Evolutionary conservation across 2,113 vertebrate genomes (phyloP).

Genomic region (Tursiops truncatus): DNA sequence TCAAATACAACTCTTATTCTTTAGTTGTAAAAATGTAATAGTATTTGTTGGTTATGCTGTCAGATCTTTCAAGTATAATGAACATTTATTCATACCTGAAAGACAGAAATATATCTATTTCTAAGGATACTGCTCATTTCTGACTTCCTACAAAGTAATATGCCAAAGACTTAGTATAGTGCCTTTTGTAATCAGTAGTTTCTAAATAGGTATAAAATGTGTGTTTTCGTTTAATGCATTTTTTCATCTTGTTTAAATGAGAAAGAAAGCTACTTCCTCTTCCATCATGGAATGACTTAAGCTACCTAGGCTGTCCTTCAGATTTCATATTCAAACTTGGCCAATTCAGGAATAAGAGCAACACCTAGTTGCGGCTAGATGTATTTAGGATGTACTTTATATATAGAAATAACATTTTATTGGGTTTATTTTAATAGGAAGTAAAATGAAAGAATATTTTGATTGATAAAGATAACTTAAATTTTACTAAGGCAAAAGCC

Average conservation of each 20-base stretch:
- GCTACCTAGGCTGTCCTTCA: not conserved
- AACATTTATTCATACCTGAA: constrained; percentile 8
- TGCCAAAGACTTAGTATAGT: not conserved
- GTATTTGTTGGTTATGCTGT: not conserved
- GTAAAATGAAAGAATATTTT: not conserved
- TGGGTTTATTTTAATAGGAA: constrained; percentile 19
- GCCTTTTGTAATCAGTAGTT: not conserved
- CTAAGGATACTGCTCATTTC: not conserved
- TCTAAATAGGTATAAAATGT: not conserved
- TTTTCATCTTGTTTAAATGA: not conserved
- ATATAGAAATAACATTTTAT: not conserved
- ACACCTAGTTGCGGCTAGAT: not conserved
- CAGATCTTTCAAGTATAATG: not conserved
- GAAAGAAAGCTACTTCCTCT: not conserved
- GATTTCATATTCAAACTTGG: constrained; percentile 15
- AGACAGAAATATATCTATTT: not conserved
- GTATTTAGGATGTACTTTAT: not conserved
- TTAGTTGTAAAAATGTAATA: not conserved
- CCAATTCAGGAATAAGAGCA: not conserved
- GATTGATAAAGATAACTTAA: not conserved
- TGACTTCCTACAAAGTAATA: constrained; percentile 28
- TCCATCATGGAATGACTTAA: not conserved
- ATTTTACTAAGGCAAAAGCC: not conserved
- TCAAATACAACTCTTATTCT: not conserved
- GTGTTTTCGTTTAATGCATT: not conserved